A percentile compares a stretch with the other conserved stretches of the same genome.
Evolutionary conservation across 2,888 invertebrate species (phyloP).

Genomic region (Erebia palarica): DNA sequence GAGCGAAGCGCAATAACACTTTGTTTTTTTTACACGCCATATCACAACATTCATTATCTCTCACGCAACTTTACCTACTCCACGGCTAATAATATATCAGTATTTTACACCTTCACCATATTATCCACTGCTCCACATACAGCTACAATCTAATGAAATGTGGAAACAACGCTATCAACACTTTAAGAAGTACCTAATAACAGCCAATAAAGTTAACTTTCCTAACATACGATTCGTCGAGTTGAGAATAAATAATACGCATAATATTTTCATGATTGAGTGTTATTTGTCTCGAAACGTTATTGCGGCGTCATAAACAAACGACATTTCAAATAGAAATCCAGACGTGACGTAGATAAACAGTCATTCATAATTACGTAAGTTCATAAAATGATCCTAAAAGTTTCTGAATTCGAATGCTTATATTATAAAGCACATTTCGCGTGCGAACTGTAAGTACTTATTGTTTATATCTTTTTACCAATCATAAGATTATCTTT

Average conservation of each 20-base stretch:
- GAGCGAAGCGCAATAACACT: constrained; percentile 67
- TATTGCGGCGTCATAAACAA: not conserved
- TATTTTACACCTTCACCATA: constrained; percentile 53
- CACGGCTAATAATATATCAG: constrained; percentile 55
- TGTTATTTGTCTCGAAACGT: not conserved
- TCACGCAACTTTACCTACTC: constrained; percentile 58
- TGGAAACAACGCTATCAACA: constrained; percentile 47
- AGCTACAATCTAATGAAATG: constrained; percentile 48
- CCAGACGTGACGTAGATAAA: not conserved
- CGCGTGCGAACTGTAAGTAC: too few relatives aligned
- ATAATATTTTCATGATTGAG: not conserved
- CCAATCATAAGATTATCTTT: not conserved
- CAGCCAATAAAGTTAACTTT: not conserved
- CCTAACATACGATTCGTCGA: not conserved
- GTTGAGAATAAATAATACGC: not conserved
- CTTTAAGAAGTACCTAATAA: not conserved
- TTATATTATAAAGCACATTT: too few relatives aligned
- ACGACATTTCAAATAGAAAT: not conserved
- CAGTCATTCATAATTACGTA: not conserved
- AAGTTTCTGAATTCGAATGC: not conserved
- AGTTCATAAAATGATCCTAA: too few relatives aligned
- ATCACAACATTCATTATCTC: constrained; percentile 55
- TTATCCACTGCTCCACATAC: constrained; percentile 45
- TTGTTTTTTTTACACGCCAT: constrained; percentile 56
- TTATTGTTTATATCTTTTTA: not conserved